Conservation (phyloP, 2,888 invertebrate genomes). For the Drosophila setosimentum region DNA sequence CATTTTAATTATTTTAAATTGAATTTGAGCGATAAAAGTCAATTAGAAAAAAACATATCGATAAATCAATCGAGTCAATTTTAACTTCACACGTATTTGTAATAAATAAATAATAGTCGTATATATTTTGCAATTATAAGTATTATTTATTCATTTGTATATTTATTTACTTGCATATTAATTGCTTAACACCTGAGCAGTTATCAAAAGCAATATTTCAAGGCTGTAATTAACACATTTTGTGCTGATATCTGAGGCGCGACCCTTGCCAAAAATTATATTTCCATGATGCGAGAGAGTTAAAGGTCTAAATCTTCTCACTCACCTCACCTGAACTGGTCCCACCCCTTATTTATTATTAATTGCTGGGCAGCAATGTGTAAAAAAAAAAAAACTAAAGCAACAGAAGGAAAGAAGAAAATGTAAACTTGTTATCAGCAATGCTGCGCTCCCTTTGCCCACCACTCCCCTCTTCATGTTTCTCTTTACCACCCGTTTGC, state of each 20-base stretch:
- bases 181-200: background rate
- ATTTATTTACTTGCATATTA: background rate
- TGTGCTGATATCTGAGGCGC: background rate
- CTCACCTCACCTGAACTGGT: slow-evolving; percentile 4
- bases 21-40: background rate
- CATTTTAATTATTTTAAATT: background rate
- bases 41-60: background rate
- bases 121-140: background rate
- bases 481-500: background rate
- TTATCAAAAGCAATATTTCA: background rate
- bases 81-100: too few species aligned
- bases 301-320: slow-evolving; percentile 1
- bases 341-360: slow-evolving; percentile 6
- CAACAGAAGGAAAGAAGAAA: slow-evolving; percentile 17
- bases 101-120: too few species aligned
- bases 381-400: slow-evolving; percentile 12
- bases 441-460: background rate
- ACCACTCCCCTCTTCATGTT: background rate
- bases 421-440: slow-evolving; percentile 45
- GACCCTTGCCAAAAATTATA: background rate
- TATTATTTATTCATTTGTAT: background rate
- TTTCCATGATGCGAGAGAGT: background rate
- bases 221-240: slow-evolving; percentile 2
- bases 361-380: slow-evolving; percentile 10
- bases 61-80: slow-evolving; percentile 1